Base-by-base conservation (phyloP, 2,797 vertebrate species). In the Sphaeramia orbicularis region DNA sequence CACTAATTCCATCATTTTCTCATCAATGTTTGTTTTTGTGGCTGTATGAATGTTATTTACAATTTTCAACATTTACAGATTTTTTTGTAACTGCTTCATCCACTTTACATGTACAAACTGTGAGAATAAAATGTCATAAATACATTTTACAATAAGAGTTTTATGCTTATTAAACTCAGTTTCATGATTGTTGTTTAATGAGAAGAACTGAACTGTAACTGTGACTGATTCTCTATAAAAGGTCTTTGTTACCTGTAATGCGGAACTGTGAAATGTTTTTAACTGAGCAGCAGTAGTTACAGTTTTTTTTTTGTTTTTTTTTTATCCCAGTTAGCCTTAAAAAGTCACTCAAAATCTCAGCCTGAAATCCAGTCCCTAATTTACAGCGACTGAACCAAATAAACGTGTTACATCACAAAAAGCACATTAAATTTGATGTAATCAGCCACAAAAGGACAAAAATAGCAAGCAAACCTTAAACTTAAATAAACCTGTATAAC, bases 1-100 rank as follows among this genome's bases (percentile, higher is more conserved):
- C 64, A 32, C 40, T 19, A 36, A 65, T 54, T 42, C 7, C 12
- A 42, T 51, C 30, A 57, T 51, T 66, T 67, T 32, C 57, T 60
- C 52, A 19, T 40, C 8, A 21, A 16, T 37, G 27, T 24, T 14
- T 48, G 40, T 45, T 15, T 35, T 43, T 30, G 35, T 10, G n/a
- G 18, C 15, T 7, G 1, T 50, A 27, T 16, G n/a, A 44, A 27
- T 10, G 35, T 12, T 3, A 24, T 48, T 15, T 15, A 37, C 15
- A 53, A 7, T n/a, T 53, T 0, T 30, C 32, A 7, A 16, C 9
- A 37, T 18, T 42, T 54, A 30, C 10, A 21, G 15, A 24, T 7
- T 15, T 24, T 42, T 32, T 49, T 40, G 16, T 49, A n/a, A 59
- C 21, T 14, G 13, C 40, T 57, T 59, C 47, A 45, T 63, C 21